Percentiles rank a stretch among this genome's conserved stretches.
Conservation (phyloP, 2,797 vertebrate genomes). For the Protosalanx chinensis region DNA sequence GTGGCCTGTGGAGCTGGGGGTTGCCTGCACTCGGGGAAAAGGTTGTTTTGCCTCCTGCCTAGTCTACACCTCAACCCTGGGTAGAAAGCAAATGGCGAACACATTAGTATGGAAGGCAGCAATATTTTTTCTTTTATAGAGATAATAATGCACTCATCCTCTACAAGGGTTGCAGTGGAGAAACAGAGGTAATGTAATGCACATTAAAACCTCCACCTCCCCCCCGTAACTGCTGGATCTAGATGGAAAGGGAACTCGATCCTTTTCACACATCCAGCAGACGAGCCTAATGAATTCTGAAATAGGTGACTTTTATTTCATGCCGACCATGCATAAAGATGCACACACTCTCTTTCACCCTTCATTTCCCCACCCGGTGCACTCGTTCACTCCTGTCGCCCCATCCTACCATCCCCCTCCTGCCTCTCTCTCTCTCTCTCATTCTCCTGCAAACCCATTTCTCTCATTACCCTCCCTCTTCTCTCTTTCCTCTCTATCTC, state of each 20-base stretch:
- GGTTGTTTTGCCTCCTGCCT: constrained; percentile 54
- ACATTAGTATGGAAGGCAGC: constrained; percentile 75
- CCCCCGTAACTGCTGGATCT: constrained; percentile 60
- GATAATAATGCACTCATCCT: constrained; percentile 73
- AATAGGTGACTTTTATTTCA: constrained; percentile 78
- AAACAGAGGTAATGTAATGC: constrained; percentile 74
- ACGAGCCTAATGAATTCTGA: constrained; percentile 75
- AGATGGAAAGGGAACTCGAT: constrained; percentile 69
- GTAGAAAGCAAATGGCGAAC: constrained; percentile 73
- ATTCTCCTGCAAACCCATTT: background rate
- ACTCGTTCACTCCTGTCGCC: background rate
- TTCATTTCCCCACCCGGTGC: constrained; percentile 43
- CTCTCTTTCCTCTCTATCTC: background rate
- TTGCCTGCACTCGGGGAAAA: constrained; percentile 57
- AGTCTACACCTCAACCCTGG: constrained; percentile 59
- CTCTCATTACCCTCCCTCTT: background rate
- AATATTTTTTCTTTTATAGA: constrained; percentile 79
- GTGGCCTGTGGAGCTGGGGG: constrained; percentile 55
- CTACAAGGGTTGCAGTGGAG: constrained; percentile 66
- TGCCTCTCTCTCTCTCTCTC: constrained; percentile 32
- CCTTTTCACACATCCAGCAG: constrained; percentile 66
- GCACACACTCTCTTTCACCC: constrained; percentile 52
- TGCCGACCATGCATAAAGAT: constrained; percentile 73
- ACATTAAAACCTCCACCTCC: constrained; percentile 71
- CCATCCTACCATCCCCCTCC: constrained; percentile 29